Evolutionary conservation across 2,888 invertebrate species (phyloP).

Genomic region (Conchocele bisecta): DNA sequence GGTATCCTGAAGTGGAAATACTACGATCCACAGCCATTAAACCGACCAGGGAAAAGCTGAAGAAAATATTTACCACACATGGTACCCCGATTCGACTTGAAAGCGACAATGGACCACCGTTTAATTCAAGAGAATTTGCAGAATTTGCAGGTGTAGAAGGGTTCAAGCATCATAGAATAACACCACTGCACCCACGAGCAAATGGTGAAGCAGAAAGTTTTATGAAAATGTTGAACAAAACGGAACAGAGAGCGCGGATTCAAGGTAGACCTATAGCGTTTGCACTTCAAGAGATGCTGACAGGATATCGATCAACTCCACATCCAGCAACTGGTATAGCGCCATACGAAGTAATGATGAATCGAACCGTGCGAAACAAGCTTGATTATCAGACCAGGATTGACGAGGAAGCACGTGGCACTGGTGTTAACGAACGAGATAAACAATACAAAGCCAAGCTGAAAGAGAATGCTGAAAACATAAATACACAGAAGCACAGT

Average conservation of each 20-base stretch:
- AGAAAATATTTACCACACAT: slow-evolving; percentile 24
- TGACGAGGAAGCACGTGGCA: background rate
- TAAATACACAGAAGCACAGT: background rate
- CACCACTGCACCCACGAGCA: slow-evolving; percentile 17
- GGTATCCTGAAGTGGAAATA: slow-evolving; percentile 19
- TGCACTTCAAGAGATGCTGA: slow-evolving; percentile 22
- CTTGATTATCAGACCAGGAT: background rate
- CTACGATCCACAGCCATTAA: slow-evolving; percentile 12
- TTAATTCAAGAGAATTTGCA: slow-evolving; percentile 23
- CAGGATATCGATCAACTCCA: slow-evolving; percentile 27
- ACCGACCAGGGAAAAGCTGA: slow-evolving; percentile 17
- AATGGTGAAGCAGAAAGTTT: slow-evolving; percentile 32
- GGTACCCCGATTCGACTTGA: slow-evolving; percentile 18
- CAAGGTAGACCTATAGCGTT: background rate
- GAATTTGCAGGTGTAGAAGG: slow-evolving; percentile 30
- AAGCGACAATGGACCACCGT: slow-evolving; percentile 42
- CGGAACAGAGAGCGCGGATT: slow-evolving; percentile 20
- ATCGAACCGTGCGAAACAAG: background rate
- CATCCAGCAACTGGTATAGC: slow-evolving; percentile 14
- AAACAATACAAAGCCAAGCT: background rate
- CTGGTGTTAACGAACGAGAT: background rate
- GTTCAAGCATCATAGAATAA: slow-evolving; percentile 31
- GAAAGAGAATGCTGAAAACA: background rate
- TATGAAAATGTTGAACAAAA: slow-evolving; percentile 30
- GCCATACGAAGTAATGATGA: background rate